These are phyloP conservation scores for Cacatua alba DNA, from an alignment of 2,113 vertebrate species.

Conservation along the genomic window DNA sequence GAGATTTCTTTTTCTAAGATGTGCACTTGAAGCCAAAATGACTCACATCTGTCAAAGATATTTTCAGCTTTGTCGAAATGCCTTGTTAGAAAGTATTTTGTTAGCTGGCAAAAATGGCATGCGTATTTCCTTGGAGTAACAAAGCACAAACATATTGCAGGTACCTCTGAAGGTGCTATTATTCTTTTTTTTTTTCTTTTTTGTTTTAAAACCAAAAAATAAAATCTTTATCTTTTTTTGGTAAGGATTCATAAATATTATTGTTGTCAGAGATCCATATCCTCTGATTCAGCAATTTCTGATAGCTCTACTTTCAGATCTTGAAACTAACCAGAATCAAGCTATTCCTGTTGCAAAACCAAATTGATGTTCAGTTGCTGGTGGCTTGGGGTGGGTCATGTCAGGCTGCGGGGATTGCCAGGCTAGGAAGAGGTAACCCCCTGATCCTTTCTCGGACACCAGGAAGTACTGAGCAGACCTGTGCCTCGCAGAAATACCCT, in stretches of 20 bases:
- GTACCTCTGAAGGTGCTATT: not conserved
- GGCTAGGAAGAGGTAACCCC: not conserved
- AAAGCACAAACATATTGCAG: not conserved
- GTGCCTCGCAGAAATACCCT: not conserved
- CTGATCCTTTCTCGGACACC: not conserved
- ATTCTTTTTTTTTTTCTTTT: not conserved
- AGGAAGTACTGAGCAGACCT: not conserved
- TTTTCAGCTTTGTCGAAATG: constrained; percentile 41
- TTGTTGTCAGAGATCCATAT: constrained; percentile 43
- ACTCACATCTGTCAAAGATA: constrained; percentile 20
- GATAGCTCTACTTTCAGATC: not conserved
- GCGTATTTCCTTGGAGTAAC: not conserved
- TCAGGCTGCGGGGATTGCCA: accelerated
- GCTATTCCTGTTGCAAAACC: not conserved
- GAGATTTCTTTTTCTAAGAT: not conserved
- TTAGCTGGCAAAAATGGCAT: not conserved
- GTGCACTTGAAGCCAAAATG: constrained; percentile 44
- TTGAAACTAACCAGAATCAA: not conserved
- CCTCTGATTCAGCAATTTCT: constrained; percentile 27
- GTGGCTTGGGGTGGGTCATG: not conserved
- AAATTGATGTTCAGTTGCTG: not conserved
- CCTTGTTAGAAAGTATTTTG: constrained; percentile 15
- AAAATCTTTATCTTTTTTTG: constrained; percentile 19
- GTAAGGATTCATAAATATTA: constrained; percentile 22
- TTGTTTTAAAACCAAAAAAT: not conserved